Percentiles rank a stretch among this genome's conserved stretches.
These are phyloP conservation scores for Adelphocoris suturalis DNA, from an alignment of 2,888 invertebrate species.

Conservation along the genomic window DNA sequence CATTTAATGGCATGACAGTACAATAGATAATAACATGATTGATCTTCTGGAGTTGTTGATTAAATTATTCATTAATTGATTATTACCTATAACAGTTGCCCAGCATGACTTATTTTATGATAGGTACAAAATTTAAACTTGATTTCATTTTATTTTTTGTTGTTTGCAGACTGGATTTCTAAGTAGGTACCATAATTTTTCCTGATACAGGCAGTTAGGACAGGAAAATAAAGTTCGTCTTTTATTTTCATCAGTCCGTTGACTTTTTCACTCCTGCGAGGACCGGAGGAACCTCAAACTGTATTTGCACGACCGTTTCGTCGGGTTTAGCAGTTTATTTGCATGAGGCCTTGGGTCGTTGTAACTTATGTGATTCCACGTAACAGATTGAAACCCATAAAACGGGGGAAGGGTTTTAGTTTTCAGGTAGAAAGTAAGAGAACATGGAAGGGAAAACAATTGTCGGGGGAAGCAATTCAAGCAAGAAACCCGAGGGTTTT, in stretches of 20 bases:
- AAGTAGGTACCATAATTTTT: too few species aligned
- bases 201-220: too few species aligned
- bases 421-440: constrained; percentile 42
- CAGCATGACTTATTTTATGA: too few species aligned
- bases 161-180: too few species aligned
- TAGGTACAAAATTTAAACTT: too few species aligned
- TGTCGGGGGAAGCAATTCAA: constrained; percentile 14
- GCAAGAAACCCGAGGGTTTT: constrained; percentile 1
- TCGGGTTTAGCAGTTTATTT: constrained; percentile 27
- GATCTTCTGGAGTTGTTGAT: too few species aligned
- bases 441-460: constrained; percentile 41
- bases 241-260: constrained; percentile 12
- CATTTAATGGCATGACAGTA: too few species aligned
- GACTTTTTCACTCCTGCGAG: background rate
- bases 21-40: too few species aligned
- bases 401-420: constrained; percentile 19
- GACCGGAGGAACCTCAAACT: background rate
- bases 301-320: constrained; percentile 6
- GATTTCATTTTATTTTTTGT: too few species aligned
- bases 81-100: too few species aligned
- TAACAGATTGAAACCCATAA: constrained; percentile 13
- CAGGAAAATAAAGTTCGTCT: background rate
- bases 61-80: too few species aligned
- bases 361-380: constrained; percentile 34
- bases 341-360: constrained; percentile 7